These are phyloP conservation scores for Lepus townsendii DNA, from an alignment of 2,797 vertebrate species.

Conservation along the genomic window DNA sequence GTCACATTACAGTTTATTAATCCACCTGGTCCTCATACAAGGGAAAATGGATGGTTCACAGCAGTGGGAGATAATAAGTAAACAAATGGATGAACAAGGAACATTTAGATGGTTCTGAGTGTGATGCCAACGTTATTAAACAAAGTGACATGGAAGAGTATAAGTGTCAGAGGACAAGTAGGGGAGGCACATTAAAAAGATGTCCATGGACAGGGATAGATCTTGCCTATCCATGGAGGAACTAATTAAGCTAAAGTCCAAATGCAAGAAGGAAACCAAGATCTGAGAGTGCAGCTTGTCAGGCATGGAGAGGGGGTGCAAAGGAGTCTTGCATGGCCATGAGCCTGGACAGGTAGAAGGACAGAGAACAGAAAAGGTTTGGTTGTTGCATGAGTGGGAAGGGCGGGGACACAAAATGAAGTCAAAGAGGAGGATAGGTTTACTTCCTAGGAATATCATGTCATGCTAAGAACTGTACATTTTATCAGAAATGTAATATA, in stretches of 20 bases:
- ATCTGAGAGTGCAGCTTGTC: not conserved
- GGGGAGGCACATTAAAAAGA: not conserved
- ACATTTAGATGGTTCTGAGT: not conserved
- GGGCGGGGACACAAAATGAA: not conserved
- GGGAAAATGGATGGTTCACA: not conserved
- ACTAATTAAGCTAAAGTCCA: not conserved
- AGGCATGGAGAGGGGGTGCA: not conserved
- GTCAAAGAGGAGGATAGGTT: not conserved
- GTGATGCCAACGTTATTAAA: not conserved
- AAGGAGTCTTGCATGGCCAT: accelerated
- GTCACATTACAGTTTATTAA: not conserved
- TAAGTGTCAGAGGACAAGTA: not conserved
- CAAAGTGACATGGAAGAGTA: accelerated
- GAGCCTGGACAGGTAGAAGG: not conserved
- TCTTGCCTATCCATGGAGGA: not conserved
- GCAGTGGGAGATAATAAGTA: not conserved
- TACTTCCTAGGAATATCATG: not conserved
- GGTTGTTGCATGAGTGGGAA: accelerated
- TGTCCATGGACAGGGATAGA: not conserved
- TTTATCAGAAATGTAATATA: not conserved
- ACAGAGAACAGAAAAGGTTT: not conserved
- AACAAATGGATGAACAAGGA: not conserved
- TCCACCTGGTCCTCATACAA: not conserved
- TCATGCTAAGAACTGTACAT: not conserved
- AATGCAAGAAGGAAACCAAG: not conserved